These are phyloP conservation scores for Pandemis corylana DNA, from an alignment of 2,888 invertebrate genomes.

Conservation along the genomic window DNA sequence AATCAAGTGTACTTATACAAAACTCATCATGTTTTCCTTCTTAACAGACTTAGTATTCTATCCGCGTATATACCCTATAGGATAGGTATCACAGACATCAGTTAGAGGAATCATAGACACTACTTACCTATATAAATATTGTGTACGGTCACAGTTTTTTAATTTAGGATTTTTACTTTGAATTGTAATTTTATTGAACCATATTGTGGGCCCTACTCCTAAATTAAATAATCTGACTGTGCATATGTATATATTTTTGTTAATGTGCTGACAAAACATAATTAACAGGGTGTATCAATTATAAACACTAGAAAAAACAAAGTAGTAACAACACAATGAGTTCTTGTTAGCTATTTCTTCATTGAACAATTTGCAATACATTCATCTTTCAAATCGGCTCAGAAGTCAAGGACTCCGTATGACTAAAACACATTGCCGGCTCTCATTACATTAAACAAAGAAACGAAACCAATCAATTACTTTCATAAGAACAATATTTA, in stretches of 20 bases:
- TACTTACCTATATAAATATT: too few relatives aligned
- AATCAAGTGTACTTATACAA: too few relatives aligned
- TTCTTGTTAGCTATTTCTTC: slow-evolving; percentile 12
- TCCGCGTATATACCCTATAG: too few relatives aligned
- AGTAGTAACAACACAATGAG: slow-evolving; percentile 1
- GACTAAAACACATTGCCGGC: slow-evolving; percentile 54
- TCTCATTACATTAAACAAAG: slow-evolving; percentile 64
- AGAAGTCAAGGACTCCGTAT: slow-evolving; percentile 53
- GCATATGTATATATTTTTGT: background rate
- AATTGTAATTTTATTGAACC: too few relatives aligned
- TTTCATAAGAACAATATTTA: slow-evolving; percentile 67
- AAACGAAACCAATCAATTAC: slow-evolving; percentile 71
- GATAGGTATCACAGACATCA: too few relatives aligned
- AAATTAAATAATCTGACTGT: background rate
- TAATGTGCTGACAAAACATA: slow-evolving; percentile 1
- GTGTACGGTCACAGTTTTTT: too few relatives aligned
- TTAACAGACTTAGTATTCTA: too few relatives aligned
- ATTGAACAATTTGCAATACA: slow-evolving; percentile 24
- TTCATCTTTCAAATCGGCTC: slow-evolving; percentile 40
- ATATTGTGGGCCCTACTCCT: too few relatives aligned
- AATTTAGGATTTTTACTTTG: too few relatives aligned
- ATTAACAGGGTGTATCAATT: background rate
- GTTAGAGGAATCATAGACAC: too few relatives aligned
- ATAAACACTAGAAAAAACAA: background rate
- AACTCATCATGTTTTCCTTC: too few relatives aligned